Evolutionary conservation across 53 echinoderm and acorn worm species (phyloP).

Genomic region (Patiria pectinifera): DNA sequence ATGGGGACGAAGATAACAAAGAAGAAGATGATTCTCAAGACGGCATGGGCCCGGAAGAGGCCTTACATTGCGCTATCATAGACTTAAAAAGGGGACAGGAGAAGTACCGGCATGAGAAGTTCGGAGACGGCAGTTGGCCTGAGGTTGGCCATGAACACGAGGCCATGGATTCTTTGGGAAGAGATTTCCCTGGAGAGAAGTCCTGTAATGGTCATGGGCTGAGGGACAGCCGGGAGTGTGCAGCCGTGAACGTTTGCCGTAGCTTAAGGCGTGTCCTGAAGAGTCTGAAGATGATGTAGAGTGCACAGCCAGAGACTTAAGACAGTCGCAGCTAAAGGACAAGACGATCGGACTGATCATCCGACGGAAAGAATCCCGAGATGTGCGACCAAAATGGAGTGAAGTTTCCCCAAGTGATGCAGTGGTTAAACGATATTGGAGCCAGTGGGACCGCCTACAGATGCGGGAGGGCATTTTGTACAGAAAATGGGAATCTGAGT

Average conservation of each 20-base stretch:
- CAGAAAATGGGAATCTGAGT: constrained; percentile 43
- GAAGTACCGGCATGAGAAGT: no score
- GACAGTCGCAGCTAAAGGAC: not conserved
- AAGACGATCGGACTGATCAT: not conserved
- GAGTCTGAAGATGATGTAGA: no score
- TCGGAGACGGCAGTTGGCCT: no score
- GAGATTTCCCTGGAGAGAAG: not conserved
- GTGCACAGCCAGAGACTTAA: not conserved
- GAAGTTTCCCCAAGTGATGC: not conserved
- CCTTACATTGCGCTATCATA: no score
- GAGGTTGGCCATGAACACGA: not conserved
- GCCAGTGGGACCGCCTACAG: constrained; percentile 55
- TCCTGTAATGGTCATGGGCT: no score
- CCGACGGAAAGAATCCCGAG: not conserved
- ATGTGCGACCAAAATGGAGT: constrained; percentile 23
- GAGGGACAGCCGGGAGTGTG: no score
- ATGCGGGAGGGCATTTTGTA: constrained; percentile 26
- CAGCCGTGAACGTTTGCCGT: no score
- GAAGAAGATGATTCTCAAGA: no score
- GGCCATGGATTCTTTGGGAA: not conserved
- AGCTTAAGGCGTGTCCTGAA: no score
- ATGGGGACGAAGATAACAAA: no score
- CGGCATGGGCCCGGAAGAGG: no score
- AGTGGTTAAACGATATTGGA: constrained; percentile 57
- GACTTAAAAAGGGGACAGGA: no score